phyloP scores from a whole-genome alignment of 2,113 vertebrate genomes.

The Sturnus vulgaris region DNA sequence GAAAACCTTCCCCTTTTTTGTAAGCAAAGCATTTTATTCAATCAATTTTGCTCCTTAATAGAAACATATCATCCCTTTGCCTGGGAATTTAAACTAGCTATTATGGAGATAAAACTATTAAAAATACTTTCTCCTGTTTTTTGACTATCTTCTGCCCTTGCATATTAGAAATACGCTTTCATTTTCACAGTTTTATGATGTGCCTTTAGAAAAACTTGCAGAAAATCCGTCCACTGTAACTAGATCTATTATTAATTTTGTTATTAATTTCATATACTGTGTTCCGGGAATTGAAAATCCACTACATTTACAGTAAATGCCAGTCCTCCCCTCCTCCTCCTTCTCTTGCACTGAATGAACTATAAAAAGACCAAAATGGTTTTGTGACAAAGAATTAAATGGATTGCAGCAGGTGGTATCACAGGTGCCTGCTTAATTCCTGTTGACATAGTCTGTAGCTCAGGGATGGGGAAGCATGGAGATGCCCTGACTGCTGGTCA shows the following conservation, averaged over 20 bases:
- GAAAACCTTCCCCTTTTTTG: background rate
- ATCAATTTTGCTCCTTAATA: background rate
- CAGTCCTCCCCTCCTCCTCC: background rate
- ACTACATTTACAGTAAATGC: background rate
- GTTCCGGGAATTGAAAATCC: background rate
- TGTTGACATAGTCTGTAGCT: constrained; percentile 14
- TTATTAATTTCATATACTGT: background rate
- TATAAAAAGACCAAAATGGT: constrained; percentile 51
- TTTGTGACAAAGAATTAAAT: constrained; percentile 48
- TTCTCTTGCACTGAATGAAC: background rate
- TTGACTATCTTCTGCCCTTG: background rate
- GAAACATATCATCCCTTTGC: background rate
- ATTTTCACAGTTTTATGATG: background rate
- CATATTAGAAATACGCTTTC: background rate
- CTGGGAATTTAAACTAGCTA: background rate
- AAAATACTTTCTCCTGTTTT: background rate
- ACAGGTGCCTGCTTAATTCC: constrained; percentile 47
- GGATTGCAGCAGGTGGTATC: constrained; percentile 26
- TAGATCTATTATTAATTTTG: background rate
- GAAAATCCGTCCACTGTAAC: background rate
- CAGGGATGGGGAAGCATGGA: background rate
- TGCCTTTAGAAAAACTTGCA: background rate
- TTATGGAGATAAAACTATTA: background rate
- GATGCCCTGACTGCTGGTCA: constrained; percentile 18
- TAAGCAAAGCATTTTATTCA: background rate